Evolutionary conservation across 2,113 vertebrate species (phyloP).

Genomic region (Pachyramphus minor): DNA sequence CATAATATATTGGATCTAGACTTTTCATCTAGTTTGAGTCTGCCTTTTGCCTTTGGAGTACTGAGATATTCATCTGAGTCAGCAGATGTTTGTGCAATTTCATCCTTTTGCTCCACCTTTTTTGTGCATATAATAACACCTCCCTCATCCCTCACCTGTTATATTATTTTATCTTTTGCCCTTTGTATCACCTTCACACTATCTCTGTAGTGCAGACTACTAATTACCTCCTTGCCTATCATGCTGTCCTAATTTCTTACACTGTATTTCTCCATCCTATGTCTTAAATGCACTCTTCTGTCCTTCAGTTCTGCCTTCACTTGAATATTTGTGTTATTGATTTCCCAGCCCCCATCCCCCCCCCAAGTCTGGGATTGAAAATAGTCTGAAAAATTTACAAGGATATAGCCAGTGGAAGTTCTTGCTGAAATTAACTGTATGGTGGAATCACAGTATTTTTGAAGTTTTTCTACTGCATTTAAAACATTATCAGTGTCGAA

Average conservation of each 20-base stretch:
- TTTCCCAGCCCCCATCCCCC: not conserved
- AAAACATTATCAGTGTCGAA: not conserved
- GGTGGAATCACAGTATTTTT: not conserved
- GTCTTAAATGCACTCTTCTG: not conserved
- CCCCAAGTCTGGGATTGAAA: not conserved
- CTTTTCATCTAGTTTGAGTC: not conserved
- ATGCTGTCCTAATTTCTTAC: conserved; percentile 49
- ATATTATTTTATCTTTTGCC: not conserved
- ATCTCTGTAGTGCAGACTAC: not conserved
- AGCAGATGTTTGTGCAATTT: conserved; percentile 24
- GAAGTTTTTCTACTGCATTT: not conserved
- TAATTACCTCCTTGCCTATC: conserved; percentile 55
- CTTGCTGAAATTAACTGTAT: not conserved
- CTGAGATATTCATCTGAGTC: conserved; percentile 12
- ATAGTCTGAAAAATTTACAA: not conserved
- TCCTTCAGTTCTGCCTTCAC: conserved; percentile 29
- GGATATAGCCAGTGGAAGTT: not conserved
- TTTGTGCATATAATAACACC: not conserved
- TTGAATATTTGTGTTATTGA: not conserved
- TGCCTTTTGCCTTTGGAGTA: not conserved
- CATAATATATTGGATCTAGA: not conserved
- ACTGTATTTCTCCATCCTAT: not conserved
- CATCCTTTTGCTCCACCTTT: not conserved
- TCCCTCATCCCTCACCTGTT: conserved; percentile 35
- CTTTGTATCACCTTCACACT: conserved; percentile 1